These are phyloP conservation scores for Cheilosia vernalis DNA, from an alignment of 2,888 invertebrate genomes.

Conservation along the genomic window DNA sequence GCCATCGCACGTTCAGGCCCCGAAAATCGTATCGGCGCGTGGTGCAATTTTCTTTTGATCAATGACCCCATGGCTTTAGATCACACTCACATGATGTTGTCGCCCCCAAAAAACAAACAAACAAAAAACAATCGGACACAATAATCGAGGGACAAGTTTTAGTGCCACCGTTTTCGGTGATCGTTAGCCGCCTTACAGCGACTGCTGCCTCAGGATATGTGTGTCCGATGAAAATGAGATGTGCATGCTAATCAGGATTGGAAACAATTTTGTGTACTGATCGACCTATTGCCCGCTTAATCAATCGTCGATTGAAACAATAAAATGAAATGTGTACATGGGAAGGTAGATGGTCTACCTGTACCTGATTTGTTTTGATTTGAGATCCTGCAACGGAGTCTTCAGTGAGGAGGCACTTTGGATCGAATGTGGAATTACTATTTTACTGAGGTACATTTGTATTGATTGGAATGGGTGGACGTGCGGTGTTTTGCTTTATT, in stretches of 20 bases:
- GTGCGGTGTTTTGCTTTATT: slow-evolving; percentile 1
- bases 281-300: slow-evolving; percentile 19
- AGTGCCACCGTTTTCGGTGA: slow-evolving; percentile 29
- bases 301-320: slow-evolving; percentile 54
- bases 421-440: slow-evolving; percentile 7
- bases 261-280: background rate
- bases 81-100: slow-evolving; percentile 42
- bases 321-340: slow-evolving; percentile 36
- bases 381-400: slow-evolving; percentile 38
- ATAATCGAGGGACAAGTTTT: slow-evolving; percentile 49
- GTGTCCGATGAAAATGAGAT: slow-evolving; percentile 40
- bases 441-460: background rate
- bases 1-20: background rate
- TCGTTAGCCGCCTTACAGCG: background rate
- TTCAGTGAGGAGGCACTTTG: slow-evolving; percentile 8
- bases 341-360: background rate
- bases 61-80: slow-evolving; percentile 50
- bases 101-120: background rate
- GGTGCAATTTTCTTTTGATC: slow-evolving; percentile 53
- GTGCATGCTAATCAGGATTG: slow-evolving; percentile 62
- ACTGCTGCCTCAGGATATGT: slow-evolving; percentile 44
- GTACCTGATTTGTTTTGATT: slow-evolving; percentile 1
- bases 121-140: slow-evolving; percentile 27
- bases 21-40: slow-evolving; percentile 33
- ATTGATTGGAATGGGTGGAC: background rate